Conservation (phyloP, 2,797 vertebrate genomes). For the Tiaroga cobitis region DNA sequence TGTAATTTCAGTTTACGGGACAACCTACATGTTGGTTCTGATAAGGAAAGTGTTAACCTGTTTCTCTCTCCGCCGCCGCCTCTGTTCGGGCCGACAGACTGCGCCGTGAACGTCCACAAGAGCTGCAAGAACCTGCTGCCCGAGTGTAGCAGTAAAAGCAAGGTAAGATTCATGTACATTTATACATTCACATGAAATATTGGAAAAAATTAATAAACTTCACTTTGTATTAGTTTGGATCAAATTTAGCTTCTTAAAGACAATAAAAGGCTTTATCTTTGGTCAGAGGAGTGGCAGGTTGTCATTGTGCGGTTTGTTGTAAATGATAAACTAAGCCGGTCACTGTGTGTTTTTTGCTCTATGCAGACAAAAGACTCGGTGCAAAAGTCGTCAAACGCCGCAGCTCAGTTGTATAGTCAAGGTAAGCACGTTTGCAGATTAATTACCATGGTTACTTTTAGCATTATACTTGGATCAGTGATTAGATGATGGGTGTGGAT, state of each 20-base stretch:
- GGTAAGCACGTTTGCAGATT: constrained; percentile 45
- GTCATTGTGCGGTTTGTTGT: not conserved
- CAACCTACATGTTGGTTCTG: constrained; percentile 15
- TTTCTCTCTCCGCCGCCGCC: constrained; percentile 35
- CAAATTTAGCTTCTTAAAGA: not conserved
- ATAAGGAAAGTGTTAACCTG: not conserved
- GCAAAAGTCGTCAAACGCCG: constrained; percentile 64
- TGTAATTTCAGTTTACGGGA: not conserved
- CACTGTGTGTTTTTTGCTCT: constrained; percentile 27
- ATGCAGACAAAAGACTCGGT: constrained; percentile 70
- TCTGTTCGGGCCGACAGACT: constrained; percentile 77
- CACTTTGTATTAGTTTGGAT: not conserved
- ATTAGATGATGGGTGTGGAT: too few relatives aligned
- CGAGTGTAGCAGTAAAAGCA: constrained; percentile 86
- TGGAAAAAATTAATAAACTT: not conserved
- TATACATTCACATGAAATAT: not conserved
- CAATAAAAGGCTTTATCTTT: not conserved
- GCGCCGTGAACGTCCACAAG: constrained; percentile 90
- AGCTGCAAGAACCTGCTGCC: constrained; percentile 86
- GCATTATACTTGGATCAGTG: not conserved
- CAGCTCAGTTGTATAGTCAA: constrained; percentile 59
- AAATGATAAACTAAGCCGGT: constrained; percentile 15
- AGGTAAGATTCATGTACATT: constrained; percentile 77
- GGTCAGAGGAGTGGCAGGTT: not conserved
- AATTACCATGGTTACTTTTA: constrained; percentile 25